Base-by-base conservation (phyloP, 2,888 invertebrate species). In the Xestia rhomboidea region DNA sequence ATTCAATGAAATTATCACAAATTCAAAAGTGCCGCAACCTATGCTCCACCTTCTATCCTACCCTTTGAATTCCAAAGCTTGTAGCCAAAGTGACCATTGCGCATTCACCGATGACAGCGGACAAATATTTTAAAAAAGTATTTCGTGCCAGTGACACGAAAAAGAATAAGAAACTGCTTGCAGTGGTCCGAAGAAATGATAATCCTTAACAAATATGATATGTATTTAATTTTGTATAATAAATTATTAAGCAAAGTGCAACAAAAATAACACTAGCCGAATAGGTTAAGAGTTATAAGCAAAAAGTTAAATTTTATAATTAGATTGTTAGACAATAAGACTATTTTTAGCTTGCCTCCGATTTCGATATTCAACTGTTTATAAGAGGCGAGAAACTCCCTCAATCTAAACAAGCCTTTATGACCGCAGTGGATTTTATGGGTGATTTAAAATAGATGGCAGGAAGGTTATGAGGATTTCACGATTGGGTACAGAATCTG, bases 371-470 rank as follows among this genome's bases (percentile, higher is more conserved):
- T 30, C 30, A 30, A 21, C 57, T 30, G 30, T 30, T 34, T 21
- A 21, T 5, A 21, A 34, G 62, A 7, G 27, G 2, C 70, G 18
- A 46, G 8, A 18, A 68, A 34, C 13, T 41, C 6, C 7, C 15
- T 4, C 38, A 2, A 41, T 41, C 60, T 78, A 68, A 54, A 79
- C 49, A n/a, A 51, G 15, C 30, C 38, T 46, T 51, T 41, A 79
- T 78, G 79, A 85, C 80, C 81, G 79, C 64, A 68, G 15, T 68
- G 79, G 79, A 85, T 88, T 89, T 86, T 78, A 83, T 63, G 77
- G 83, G 81, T 88, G 88, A 91, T 91, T 90, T 88, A 90, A 89
- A 89, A 84, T 87, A 34, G 27, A 81, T 82, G 34, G 34, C 24
- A 0, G n/a, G n/a, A 34, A 62, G 72, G 34, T 64, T 63, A 80